Conservation (phyloP, 2,113 vertebrate genomes). For the Xyrauchen texanus region DNA sequence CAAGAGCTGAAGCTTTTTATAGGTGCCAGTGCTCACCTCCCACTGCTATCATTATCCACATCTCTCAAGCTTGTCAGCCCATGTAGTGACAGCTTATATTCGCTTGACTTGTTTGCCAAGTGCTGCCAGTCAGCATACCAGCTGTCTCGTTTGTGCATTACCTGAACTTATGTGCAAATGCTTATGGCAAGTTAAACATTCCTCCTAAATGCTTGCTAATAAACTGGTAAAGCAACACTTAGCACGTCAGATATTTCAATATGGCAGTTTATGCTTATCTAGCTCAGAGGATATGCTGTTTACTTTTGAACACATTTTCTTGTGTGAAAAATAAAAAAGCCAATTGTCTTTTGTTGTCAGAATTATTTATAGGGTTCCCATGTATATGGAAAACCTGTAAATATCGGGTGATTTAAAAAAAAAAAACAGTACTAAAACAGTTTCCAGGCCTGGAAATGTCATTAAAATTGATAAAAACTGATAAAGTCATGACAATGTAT, state of each 20-base stretch:
- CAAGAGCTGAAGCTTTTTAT: slow-evolving; percentile 21
- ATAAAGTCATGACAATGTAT: no score
- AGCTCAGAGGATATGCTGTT: neutral
- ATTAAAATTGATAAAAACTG: no score
- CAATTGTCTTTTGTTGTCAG: no score
- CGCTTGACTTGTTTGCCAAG: slow-evolving; percentile 25
- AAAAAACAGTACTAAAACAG: no score
- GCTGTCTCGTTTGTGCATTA: slow-evolving; percentile 17
- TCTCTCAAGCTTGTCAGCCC: slow-evolving; percentile 33
- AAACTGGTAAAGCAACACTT: neutral
- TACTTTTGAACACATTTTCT: neutral
- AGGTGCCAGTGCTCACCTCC: slow-evolving; percentile 30
- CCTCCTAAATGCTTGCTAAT: slow-evolving; percentile 10
- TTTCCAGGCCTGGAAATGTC: no score
- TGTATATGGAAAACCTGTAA: no score
- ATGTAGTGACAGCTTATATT: slow-evolving; percentile 36
- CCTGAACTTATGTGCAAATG: slow-evolving; percentile 21
- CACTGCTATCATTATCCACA: slow-evolving; percentile 36
- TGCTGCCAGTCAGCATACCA: slow-evolving; percentile 24
- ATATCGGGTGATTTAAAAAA: no score
- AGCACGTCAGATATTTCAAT: neutral
- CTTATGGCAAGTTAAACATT: slow-evolving; percentile 19
- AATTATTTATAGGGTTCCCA: neutral
- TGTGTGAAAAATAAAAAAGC: neutral
- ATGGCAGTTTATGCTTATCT: slow-evolving; percentile 1